Conservation (phyloP, 2,888 invertebrate genomes). For the Ametastegia equiseti region DNA sequence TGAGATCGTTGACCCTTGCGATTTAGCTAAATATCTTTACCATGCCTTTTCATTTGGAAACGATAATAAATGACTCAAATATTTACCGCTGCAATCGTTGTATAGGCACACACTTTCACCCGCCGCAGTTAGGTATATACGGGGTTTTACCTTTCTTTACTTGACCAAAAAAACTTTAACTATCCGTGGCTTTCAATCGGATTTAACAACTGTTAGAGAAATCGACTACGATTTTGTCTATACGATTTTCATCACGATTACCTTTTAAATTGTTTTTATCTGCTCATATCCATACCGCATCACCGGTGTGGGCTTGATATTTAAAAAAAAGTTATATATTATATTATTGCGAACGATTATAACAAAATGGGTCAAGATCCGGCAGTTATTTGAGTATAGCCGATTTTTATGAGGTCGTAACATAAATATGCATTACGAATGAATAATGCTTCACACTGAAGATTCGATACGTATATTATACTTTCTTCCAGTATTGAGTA, state of each 20-base stretch:
- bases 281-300: no score
- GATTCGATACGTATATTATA: not conserved
- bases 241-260: not conserved
- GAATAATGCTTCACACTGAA: no score
- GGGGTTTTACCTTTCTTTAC: not conserved
- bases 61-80: not conserved
- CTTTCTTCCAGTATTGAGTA: not conserved
- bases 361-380: not conserved
- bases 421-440: no score
- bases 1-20: not conserved
- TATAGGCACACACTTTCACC: constrained; percentile 4
- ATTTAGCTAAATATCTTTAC: not conserved
- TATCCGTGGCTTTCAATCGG: not conserved
- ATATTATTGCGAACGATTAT: no score
- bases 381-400: not conserved
- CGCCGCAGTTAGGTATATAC: not conserved
- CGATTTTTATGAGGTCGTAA: not conserved
- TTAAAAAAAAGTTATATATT: no score
- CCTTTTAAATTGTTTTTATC: no score
- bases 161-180: not conserved
- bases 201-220: not conserved
- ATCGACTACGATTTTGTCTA: not conserved
- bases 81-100: not conserved
- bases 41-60: not conserved
- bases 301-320: no score